Conservation (phyloP, 2,797 vertebrate genomes). For the Liparis tanakae region DNA sequence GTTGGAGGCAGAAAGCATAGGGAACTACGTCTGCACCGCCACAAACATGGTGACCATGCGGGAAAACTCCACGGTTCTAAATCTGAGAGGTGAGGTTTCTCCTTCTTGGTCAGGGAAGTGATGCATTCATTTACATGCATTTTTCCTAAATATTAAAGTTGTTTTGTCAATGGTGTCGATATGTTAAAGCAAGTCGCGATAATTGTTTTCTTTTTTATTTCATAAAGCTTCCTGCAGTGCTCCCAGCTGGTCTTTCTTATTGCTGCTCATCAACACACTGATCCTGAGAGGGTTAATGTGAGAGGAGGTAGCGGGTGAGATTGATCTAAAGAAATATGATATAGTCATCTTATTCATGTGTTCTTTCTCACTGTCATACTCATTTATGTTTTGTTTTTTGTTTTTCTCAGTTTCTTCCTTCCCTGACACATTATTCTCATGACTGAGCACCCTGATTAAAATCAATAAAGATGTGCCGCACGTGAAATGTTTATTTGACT, state of each 20-base stretch:
- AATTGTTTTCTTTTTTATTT: not conserved
- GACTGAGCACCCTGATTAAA: not conserved
- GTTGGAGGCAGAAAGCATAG: conserved; percentile 39
- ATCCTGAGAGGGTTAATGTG: conserved; percentile 25
- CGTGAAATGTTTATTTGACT: conserved; percentile 1
- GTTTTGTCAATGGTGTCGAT: not conserved
- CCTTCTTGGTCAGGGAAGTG: not conserved
- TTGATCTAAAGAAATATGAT: not conserved
- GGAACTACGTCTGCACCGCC: conserved; percentile 77
- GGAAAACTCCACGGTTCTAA: conserved; percentile 57
- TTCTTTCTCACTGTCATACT: not conserved
- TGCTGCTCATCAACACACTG: conserved; percentile 40
- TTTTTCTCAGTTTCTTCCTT: conserved; percentile 19
- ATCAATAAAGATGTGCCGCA: not conserved
- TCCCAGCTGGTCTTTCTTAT: conserved; percentile 58
- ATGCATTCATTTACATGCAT: not conserved
- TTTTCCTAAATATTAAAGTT: not conserved
- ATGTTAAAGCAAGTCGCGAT: not conserved
- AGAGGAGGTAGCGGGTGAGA: conserved; percentile 21
- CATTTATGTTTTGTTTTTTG: not conserved
- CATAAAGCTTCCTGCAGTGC: conserved; percentile 61
- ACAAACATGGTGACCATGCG: conserved; percentile 66
- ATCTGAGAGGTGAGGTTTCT: conserved; percentile 65
- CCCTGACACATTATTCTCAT: not conserved
- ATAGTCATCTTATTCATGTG: not conserved